Evolutionary conservation across 2,797 vertebrate species (phyloP).

Genomic region (Parambassis ranga): DNA sequence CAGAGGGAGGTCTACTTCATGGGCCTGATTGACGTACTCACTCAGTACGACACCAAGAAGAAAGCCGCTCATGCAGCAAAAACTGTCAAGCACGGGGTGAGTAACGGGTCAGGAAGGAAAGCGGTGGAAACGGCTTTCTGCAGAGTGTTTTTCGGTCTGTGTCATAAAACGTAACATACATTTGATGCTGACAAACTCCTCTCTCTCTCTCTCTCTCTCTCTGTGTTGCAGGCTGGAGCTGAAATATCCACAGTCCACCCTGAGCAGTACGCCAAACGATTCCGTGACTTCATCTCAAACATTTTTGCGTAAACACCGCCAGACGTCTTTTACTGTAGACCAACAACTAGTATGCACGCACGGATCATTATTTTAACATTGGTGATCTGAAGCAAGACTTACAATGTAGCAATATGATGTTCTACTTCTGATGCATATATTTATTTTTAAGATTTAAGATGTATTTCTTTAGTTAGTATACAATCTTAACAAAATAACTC

Average conservation of each 20-base stretch:
- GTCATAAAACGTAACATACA: neutral
- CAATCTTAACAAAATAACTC: slow-evolving; percentile 40
- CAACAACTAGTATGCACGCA: slow-evolving; percentile 35
- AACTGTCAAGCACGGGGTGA: slow-evolving; percentile 94
- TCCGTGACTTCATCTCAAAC: slow-evolving; percentile 93
- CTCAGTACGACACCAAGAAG: slow-evolving; percentile 94
- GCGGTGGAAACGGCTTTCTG: neutral
- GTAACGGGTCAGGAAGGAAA: slow-evolving; percentile 26
- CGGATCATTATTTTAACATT: slow-evolving; percentile 7
- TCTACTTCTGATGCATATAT: slow-evolving; percentile 70
- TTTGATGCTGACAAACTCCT: neutral
- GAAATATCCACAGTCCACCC: slow-evolving; percentile 96
- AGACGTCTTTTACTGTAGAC: slow-evolving; percentile 20
- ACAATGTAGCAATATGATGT: slow-evolving; percentile 53
- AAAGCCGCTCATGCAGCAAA: slow-evolving; percentile 95
- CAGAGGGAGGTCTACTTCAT: slow-evolving; percentile 95
- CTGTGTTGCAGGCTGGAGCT: slow-evolving; percentile 82
- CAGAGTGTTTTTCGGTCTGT: too few species aligned
- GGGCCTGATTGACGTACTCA: slow-evolving; percentile 94
- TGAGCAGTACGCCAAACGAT: slow-evolving; percentile 94
- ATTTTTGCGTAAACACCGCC: slow-evolving; percentile 85
- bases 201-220: neutral
- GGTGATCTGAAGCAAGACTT: slow-evolving; percentile 37
- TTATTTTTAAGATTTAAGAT: slow-evolving; percentile 67
- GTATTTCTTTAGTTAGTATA: slow-evolving; percentile 47